A percentile compares a stretch with the other conserved stretches of the same genome.
These are phyloP conservation scores for Discoglossus pictus DNA, from an alignment of 2,797 vertebrate genomes.

Conservation along the genomic window DNA sequence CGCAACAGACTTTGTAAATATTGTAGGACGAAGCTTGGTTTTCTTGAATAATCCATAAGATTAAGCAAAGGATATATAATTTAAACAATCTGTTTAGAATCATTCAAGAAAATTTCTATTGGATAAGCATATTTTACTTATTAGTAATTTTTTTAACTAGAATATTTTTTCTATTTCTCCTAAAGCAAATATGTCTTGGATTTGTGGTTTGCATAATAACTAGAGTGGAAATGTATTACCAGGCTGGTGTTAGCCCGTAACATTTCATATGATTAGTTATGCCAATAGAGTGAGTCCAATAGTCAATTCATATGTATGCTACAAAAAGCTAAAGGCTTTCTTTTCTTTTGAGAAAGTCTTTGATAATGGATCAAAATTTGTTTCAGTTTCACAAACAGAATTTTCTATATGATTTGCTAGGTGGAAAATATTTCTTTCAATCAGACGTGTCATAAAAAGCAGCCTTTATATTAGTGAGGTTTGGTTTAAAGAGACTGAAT, in stretches of 20 bases:
- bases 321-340: slow-evolving; percentile 8
- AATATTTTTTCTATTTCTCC: slow-evolving; percentile 47
- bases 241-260: slow-evolving; percentile 20
- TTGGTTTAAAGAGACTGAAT: not conserved
- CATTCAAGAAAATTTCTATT: slow-evolving; percentile 54
- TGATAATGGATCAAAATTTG: slow-evolving; percentile 31
- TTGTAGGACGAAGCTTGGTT: slow-evolving; percentile 74
- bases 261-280: slow-evolving; percentile 36
- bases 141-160: slow-evolving; percentile 55
- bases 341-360: slow-evolving; percentile 21
- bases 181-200: slow-evolving; percentile 38
- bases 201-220: slow-evolving; percentile 40
- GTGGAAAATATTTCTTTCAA: slow-evolving; percentile 14
- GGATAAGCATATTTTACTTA: slow-evolving; percentile 52
- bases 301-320: slow-evolving; percentile 13
- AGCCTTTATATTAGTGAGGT: slow-evolving; percentile 8
- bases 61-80: slow-evolving; percentile 70
- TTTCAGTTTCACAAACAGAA: slow-evolving; percentile 25
- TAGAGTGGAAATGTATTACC: slow-evolving; percentile 36
- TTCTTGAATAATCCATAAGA: slow-evolving; percentile 74
- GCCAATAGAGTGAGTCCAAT: slow-evolving; percentile 36
- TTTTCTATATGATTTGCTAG: slow-evolving; percentile 17
- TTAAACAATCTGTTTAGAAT: slow-evolving; percentile 69
- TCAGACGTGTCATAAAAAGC: not conserved
- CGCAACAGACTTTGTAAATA: slow-evolving; percentile 76